Base-by-base conservation (phyloP, 2,797 vertebrate genomes). In the Galago senegalensis region DNA sequence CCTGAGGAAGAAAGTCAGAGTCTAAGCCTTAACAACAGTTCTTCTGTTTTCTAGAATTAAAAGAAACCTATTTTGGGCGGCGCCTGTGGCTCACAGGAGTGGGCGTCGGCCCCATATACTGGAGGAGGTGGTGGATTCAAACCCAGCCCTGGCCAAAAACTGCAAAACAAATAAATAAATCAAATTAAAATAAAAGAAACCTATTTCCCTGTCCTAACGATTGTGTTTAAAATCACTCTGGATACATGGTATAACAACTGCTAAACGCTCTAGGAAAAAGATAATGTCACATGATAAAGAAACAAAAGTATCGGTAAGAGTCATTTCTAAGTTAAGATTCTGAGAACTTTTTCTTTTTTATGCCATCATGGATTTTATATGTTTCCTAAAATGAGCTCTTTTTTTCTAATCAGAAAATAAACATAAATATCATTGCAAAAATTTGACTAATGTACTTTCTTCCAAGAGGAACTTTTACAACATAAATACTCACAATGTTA, bases 401-500 rank as follows among this genome's bases (percentile, higher is more conserved):
- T 14, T 31, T 92, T 94, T 95, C 70, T 95, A 73, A 93, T 85
- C 27, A 93, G 37, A 89, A 96, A 93, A 82, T 83, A 87, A 94
- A 95, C 46, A 17, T 58, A 70, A 81, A 37, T 72, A 83, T 89
- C 18, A 83, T 82, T 95, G 95, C 91, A 63, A 92, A 85, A 87
- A 75, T 5, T 46, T 72, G 10, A 18, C 31, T 61, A 79, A 37
- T 58, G 3, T 79, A 81, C 60, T 31, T 91, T 85, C 58, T 69
- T 91, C 37, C 77, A 23, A n/a, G 12, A 13, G 49, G 27, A 82
- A 0, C 27, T 58, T 93, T 93, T 25, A 63, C 25, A 83, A 92
- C 16, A 18, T 53, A 72, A 85, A 87, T 61, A 95, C 40, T 94
- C 76, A 93, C 1, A 82, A 34, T 17, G 6, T 67, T 72, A 77